Conservation (phyloP, 2,888 invertebrate genomes). For the Spilosoma lubricipeda region DNA sequence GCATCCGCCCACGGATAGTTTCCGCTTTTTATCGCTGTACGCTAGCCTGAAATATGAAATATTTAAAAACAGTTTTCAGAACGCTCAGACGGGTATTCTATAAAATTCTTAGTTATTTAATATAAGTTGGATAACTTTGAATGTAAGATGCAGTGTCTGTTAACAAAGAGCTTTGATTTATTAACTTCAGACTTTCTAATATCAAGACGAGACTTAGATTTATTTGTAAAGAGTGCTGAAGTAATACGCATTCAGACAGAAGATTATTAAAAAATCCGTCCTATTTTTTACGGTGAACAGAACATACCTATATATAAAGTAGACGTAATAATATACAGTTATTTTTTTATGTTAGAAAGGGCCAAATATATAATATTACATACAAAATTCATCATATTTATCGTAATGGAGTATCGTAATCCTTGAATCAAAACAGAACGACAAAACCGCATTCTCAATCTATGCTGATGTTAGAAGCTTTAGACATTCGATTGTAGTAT, state of each 20-base stretch:
- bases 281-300: no score
- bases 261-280: background rate
- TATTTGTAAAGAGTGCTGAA: background rate
- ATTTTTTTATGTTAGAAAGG: no score
- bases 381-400: no score
- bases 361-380: no score
- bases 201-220: background rate
- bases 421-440: background rate
- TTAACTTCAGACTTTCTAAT: background rate
- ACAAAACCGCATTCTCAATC: background rate
- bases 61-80: slow-evolving; percentile 19
- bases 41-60: slow-evolving; percentile 27
- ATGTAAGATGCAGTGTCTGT: background rate
- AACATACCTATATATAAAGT: no score
- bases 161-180: background rate
- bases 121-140: background rate
- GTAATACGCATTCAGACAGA: background rate
- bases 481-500: background rate
- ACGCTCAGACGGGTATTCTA: background rate
- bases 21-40: slow-evolving; percentile 51
- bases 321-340: background rate
- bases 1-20: slow-evolving; percentile 49
- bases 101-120: background rate
- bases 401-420: no score
- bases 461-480: background rate